Base-by-base conservation (phyloP, 1,140 invertebrate genomes). In the Pseudomyrmex concolor region DNA sequence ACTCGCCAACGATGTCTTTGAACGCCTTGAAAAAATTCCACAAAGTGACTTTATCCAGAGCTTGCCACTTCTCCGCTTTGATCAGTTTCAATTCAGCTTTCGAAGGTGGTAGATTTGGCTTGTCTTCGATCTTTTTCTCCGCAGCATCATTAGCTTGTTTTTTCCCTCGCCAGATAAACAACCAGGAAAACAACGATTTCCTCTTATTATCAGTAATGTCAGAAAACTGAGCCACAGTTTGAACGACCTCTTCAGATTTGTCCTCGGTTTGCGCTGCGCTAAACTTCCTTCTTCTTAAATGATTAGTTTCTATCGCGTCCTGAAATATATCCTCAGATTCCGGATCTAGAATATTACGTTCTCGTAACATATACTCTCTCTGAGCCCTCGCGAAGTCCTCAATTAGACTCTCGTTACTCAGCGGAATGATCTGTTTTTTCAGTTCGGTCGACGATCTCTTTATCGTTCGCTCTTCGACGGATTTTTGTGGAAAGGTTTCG, bases 361-460 rank as follows among this genome's bases (percentile, higher is more conserved):
- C 91, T n/a, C 89, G 91, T 45, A 63, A 83, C 19, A 92, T 22
- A 59, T 93, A 91, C n/a, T 91, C 87, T n/a, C 86, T 84, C 2
- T 93, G 91, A 0, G 93, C 93, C 51, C 86, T 94, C 8, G 85
- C 89, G 9, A 94, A 87, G 60, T 94, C 93, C 12, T 93, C 87
- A 2, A 93, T 89, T 0, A 94, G 77, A 59, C 87, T 91, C 8
- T 93, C 92, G 45, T 94, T 89, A 17, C 82, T 91, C 62, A 94
- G 59, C 0, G 92, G 93, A 50, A 94, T 94, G 15, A 94, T 93
- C 59, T 94, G 91, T n/a, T 94, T 94, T 54, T 89, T 93, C 5
- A 83, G 43, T 5, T 90, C 88, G 0, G 66, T 51, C 0, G 60
- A 45, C 13, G 88, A 89, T 34, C 74, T 81, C 22, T 84, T 78